Conservation (phyloP, 2,888 invertebrate genomes). For the Cataglyphis altisquamis region DNA sequence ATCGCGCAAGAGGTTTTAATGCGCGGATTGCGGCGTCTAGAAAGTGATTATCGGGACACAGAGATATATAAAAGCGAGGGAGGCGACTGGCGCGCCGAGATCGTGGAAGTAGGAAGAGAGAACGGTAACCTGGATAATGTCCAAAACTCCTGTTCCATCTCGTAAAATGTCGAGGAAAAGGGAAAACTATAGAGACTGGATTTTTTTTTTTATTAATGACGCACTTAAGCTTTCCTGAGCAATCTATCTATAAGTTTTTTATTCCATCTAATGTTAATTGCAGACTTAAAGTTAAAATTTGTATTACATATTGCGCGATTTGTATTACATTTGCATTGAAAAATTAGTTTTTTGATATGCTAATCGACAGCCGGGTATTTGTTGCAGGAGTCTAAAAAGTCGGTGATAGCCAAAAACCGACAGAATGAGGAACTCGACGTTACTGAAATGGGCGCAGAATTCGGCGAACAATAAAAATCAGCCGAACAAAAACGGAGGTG, state of each 20-base stretch:
- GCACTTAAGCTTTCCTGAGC: neutral
- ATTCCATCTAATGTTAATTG: neutral
- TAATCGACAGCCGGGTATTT: neutral
- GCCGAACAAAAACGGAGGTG: slow-evolving; percentile 84
- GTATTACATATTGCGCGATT: neutral
- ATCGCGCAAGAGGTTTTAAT: slow-evolving; percentile 7
- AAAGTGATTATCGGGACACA: slow-evolving; percentile 48
- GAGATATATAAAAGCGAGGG: slow-evolving; percentile 18
- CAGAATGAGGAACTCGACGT: slow-evolving; percentile 88
- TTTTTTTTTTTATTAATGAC: neutral
- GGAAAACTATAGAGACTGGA: neutral
- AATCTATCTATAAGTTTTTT: neutral
- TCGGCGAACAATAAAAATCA: slow-evolving; percentile 87
- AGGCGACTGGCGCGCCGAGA: neutral
- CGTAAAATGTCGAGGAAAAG: slow-evolving; percentile 32
- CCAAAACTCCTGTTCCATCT: slow-evolving; percentile 40
- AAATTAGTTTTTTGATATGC: neutral
- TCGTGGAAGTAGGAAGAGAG: slow-evolving; percentile 45
- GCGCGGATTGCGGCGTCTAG: slow-evolving; percentile 17
- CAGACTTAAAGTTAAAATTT: neutral
- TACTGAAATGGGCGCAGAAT: slow-evolving; percentile 88
- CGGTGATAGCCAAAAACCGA: slow-evolving; percentile 56
- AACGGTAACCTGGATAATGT: slow-evolving; percentile 46
- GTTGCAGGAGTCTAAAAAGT: slow-evolving; percentile 71
- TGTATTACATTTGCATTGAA: neutral